Base-by-base conservation (phyloP, 2,113 vertebrate genomes). In the Anoura caudifer region DNA sequence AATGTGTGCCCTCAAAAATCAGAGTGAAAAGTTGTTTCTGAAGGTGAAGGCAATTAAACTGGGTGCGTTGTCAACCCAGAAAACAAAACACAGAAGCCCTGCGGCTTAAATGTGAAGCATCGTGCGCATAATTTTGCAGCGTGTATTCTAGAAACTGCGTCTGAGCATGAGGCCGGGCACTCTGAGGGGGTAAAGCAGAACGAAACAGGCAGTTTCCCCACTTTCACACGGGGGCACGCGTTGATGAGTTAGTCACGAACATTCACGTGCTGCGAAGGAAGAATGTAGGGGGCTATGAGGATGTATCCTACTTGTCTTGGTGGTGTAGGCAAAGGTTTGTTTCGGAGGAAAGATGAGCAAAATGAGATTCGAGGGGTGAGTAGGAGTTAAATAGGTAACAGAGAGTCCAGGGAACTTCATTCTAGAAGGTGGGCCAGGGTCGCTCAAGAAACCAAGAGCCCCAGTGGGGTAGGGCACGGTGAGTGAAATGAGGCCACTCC, bases 11-110 rank as follows among this genome's bases (percentile, higher is more conserved):
- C 67, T 87, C 76, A 84, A 84, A 84, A 47, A 86, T 63, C 90
- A 72, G 80, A 94, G 81, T 93, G 82, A 95, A 80, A 95, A 94
- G 24, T 33, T 72, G 45, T 90, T 96, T 85, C 83, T 76, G 41
- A 90, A 88, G 15, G 36, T 54, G 26, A 56, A 92, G 11, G 85
- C 63, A 91, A 93, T 91, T 96, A 93, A 91, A 19, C 86, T 87
- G 11, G 31, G 69, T 26, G 7, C 11, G 7, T 84, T 81, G 52
- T 70, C 93, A 91, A 92, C 73, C 36, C 54, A 36, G 26, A 75
- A 94, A 94, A 87, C 52, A 63, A 94, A 96, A 92, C 59, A 20
- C 65, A 85, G 59, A 38, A 45, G 4, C 24, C 41, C 41, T 33
- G 10, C 1, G 19, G 72, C 50, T 56, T 59, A 65, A 22, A 28